phyloP scores from a whole-genome alignment of 1,140 invertebrate species.

The Aphaenogaster ashmeadi region DNA sequence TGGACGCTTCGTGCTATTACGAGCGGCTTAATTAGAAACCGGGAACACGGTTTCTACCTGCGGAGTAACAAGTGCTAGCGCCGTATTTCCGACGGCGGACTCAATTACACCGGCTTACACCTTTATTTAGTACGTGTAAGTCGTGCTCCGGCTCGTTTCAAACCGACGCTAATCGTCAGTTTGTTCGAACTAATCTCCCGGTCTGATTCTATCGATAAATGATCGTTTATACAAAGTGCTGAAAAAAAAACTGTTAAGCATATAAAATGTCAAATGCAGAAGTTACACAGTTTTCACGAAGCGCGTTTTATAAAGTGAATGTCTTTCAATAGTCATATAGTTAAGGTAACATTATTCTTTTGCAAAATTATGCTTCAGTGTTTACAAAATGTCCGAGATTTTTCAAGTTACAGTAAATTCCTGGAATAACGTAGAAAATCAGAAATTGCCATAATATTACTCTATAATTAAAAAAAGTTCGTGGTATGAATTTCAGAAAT shows the following conservation, averaged over 20 bases:
- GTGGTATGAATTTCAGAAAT: background rate
- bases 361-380: background rate
- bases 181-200: slow-evolving; percentile 47
- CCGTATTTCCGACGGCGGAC: slow-evolving; percentile 56
- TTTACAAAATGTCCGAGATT: background rate
- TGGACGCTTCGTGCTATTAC: slow-evolving; percentile 49
- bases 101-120: slow-evolving; percentile 62
- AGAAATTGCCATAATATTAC: background rate
- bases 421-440: background rate
- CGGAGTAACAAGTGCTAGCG: slow-evolving; percentile 56
- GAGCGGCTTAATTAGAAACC: slow-evolving; percentile 60
- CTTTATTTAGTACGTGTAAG: slow-evolving; percentile 65
- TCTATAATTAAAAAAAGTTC: background rate
- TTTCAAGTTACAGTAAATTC: background rate
- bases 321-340: background rate
- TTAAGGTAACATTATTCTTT: background rate
- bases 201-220: slow-evolving; percentile 28
- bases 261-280: background rate
- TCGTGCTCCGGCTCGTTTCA: background rate
- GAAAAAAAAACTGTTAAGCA: slow-evolving; percentile 14
- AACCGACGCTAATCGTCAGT: slow-evolving; percentile 48
- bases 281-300: background rate
- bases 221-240: background rate
- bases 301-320: background rate
- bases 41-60: slow-evolving; percentile 49